Conservation (phyloP, 1,140 invertebrate genomes). For the Drosophila oshimai region DNA sequence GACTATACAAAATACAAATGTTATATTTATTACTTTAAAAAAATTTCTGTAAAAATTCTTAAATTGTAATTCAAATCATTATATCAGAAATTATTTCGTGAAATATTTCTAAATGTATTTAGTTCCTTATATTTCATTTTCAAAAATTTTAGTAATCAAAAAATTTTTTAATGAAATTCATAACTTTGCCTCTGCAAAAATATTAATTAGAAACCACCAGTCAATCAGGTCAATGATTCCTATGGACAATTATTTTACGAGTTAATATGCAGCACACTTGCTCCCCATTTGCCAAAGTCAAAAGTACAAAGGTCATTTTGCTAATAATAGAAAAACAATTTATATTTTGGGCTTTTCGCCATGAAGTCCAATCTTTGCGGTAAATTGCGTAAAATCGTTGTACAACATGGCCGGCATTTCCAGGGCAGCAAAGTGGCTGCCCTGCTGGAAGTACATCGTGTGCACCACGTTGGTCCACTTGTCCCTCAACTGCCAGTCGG, state of each 20-base stretch:
- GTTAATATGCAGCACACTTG: background rate
- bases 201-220: background rate
- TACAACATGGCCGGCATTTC: constrained; percentile 89
- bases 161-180: too few species aligned
- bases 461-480: constrained; percentile 87
- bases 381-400: constrained; percentile 85
- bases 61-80: too few species aligned
- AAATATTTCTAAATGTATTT: too few species aligned
- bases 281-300: too few species aligned
- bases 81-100: too few species aligned
- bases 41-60: too few species aligned
- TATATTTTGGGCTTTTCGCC: constrained; percentile 10
- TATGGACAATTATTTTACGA: background rate
- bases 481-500: constrained; percentile 85
- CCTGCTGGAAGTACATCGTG: constrained; percentile 85
- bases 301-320: background rate
- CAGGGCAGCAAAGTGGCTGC: constrained; percentile 94
- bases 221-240: background rate
- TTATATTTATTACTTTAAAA: too few species aligned
- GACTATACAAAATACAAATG: too few species aligned
- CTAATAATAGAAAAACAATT: constrained; percentile 3
- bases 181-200: too few species aligned
- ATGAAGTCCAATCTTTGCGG: constrained; percentile 38
- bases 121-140: too few species aligned
- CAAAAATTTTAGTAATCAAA: too few species aligned